Evolutionary conservation across 2,113 vertebrate species (phyloP).

Genomic region (Cyrtonyx montezumae): DNA sequence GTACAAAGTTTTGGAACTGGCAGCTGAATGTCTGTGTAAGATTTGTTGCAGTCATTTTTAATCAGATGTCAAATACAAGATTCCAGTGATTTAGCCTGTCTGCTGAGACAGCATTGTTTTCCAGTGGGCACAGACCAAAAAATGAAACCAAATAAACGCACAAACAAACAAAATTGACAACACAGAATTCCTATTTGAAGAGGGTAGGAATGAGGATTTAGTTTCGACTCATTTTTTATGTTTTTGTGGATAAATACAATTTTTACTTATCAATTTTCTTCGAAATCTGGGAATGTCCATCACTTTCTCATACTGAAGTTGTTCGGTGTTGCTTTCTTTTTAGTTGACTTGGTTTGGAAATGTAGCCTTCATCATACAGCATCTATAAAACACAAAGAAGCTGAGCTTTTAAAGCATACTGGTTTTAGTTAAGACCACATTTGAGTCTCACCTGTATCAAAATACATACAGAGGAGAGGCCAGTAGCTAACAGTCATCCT

Average conservation of each 20-base stretch:
- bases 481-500: neutral
- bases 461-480: neutral
- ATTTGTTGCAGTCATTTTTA: neutral
- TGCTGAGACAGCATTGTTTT: neutral
- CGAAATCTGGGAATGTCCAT: neutral
- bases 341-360: neutral
- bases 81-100: neutral
- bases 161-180: neutral
- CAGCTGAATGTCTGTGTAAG: neutral
- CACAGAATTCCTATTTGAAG: neutral
- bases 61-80: neutral
- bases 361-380: neutral
- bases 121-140: neutral
- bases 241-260: neutral
- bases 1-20: neutral
- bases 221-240: neutral
- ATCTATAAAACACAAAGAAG: neutral
- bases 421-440: neutral
- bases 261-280: neutral
- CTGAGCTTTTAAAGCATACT: neutral
- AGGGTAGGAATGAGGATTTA: neutral
- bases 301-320: neutral
- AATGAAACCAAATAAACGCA: neutral
- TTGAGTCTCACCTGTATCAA: rapidly evolving
- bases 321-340: neutral